phyloP scores from a whole-genome alignment of 2,888 invertebrate species.

The Epsilonema sp. region DNA sequence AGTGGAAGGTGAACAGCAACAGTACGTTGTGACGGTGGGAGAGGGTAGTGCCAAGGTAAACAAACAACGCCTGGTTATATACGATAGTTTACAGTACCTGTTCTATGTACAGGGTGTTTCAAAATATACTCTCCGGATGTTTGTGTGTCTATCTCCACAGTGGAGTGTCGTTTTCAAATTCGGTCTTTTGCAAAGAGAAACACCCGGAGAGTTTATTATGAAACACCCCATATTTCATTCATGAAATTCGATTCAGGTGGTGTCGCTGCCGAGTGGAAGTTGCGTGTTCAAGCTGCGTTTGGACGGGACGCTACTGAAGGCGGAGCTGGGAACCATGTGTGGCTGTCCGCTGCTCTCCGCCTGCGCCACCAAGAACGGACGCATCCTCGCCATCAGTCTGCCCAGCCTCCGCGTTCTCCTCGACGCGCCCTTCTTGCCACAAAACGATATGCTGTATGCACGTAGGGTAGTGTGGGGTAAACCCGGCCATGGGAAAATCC shows the following conservation, averaged over 20 bases:
- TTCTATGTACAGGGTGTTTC: too few species aligned
- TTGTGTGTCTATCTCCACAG: too few species aligned
- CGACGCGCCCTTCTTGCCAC: conserved; percentile 80
- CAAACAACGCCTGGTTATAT: too few species aligned
- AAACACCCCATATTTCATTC: too few species aligned
- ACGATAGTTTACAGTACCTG: too few species aligned
- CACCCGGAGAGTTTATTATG: too few species aligned
- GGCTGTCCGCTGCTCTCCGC: conserved; percentile 21
- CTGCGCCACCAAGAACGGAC: conserved; percentile 49
- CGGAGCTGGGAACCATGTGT: conserved; percentile 10
- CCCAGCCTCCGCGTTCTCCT: conserved; percentile 79
- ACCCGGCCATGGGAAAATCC: too few species aligned
- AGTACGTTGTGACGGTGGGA: not conserved
- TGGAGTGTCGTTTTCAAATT: too few species aligned
- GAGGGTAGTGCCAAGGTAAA: not conserved
- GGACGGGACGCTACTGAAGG: not conserved
- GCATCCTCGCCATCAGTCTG: conserved; percentile 75
- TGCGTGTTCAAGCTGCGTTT: not conserved
- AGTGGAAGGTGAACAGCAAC: not conserved
- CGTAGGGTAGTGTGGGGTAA: not conserved
- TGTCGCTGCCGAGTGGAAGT: not conserved
- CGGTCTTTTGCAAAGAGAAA: too few species aligned
- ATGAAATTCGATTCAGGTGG: too few species aligned
- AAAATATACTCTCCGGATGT: too few species aligned
- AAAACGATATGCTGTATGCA: conserved; percentile 29